Evolutionary conservation across 37 sponge, comb jelly and placozoan species (phyloP).

Genomic region (Haliclona indistincta): DNA sequence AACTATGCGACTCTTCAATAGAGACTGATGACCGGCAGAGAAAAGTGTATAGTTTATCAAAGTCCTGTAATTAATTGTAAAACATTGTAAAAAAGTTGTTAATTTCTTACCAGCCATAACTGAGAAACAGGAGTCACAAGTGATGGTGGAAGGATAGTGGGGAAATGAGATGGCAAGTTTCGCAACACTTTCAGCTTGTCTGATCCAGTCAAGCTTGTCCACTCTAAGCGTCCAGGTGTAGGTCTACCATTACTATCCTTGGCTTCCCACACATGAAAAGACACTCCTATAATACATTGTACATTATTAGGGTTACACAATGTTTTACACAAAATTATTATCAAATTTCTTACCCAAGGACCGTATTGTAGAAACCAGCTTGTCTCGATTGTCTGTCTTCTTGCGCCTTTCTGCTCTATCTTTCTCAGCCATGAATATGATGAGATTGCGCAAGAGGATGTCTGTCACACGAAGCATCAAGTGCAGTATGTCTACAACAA

Average conservation of each 20-base stretch:
- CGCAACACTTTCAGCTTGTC: conserved; percentile 8
- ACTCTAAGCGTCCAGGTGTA: conserved; percentile 2
- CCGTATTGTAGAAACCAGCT: conserved; percentile 1
- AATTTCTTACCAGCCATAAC: background rate
- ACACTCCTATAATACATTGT: no score
- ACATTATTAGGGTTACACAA: no score
- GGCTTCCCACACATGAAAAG: conserved; percentile 7
- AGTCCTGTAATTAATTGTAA: background rate
- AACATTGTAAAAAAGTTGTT: no score
- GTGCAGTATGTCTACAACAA: conserved; percentile 23
- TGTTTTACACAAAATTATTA: no score
- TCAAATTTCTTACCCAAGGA: no score
- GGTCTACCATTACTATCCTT: conserved; percentile 2
- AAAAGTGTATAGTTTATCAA: background rate
- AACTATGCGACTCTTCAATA: background rate
- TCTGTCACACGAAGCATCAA: conserved; percentile 6
- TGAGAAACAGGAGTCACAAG: background rate
- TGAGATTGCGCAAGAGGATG: conserved; percentile 7
- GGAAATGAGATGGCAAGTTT: conserved; percentile 4
- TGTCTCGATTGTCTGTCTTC: background rate
- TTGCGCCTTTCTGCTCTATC: background rate
- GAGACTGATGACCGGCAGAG: background rate
- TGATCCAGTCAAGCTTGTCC: conserved; percentile 4
- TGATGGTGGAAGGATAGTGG: background rate
- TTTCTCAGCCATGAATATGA: background rate